Evolutionary conservation across 2,113 vertebrate genomes (phyloP).

Genomic region (Neoarius graeffei): DNA sequence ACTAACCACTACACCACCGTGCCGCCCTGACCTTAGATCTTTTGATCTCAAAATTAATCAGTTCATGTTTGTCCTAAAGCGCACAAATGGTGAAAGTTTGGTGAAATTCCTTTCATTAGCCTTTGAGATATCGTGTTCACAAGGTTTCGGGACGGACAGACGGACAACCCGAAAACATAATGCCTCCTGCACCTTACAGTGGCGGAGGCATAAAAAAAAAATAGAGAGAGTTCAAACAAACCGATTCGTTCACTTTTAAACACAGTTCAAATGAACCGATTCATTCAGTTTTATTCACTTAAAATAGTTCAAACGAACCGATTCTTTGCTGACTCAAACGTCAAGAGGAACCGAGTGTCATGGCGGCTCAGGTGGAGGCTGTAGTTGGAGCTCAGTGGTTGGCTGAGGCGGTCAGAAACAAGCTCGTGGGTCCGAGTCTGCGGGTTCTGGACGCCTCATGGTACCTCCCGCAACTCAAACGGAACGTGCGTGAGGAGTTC

Average conservation of each 20-base stretch:
- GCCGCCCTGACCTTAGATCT: too few relatives aligned
- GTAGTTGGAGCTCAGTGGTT: conserved; percentile 87
- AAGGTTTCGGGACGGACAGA: too few relatives aligned
- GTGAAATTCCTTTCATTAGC: too few relatives aligned
- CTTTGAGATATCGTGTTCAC: too few relatives aligned
- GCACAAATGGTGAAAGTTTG: too few relatives aligned
- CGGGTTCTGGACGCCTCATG: conserved; percentile 87
- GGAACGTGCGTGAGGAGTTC: conserved; percentile 79
- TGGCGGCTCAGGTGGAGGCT: conserved; percentile 78
- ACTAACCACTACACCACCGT: too few relatives aligned
- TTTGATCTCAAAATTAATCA: too few relatives aligned
- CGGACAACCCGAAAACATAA: too few relatives aligned
- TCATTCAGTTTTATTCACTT: background rate
- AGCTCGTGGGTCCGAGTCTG: conserved; percentile 72
- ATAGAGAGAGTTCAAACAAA: too few relatives aligned
- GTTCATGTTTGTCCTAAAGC: too few relatives aligned
- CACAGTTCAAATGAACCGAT: background rate
- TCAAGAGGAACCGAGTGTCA: conserved; percentile 48
- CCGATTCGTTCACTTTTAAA: background rate
- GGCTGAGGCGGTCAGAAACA: conserved; percentile 75
- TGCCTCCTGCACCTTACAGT: too few relatives aligned
- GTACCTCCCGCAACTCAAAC: conserved; percentile 84
- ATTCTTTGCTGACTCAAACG: background rate
- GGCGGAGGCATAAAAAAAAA: too few relatives aligned
- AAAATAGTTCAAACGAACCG: background rate